Evolutionary conservation across 2,888 invertebrate species (phyloP).

Genomic region (Aphodius granarius): DNA sequence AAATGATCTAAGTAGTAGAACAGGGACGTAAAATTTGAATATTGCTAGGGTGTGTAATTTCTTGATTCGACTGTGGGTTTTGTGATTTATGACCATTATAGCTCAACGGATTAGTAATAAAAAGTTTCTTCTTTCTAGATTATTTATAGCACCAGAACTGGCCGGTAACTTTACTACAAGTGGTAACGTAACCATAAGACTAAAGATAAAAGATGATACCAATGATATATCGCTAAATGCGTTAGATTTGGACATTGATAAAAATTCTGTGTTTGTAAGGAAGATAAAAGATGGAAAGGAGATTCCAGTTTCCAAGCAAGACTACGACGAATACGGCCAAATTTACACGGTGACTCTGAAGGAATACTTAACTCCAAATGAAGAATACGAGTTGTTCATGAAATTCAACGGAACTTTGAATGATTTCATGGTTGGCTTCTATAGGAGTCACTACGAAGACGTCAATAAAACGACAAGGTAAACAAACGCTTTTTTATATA

Average conservation of each 20-base stretch:
- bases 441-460: constrained; percentile 57
- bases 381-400: constrained; percentile 55
- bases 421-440: constrained; percentile 62
- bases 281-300: constrained; percentile 36
- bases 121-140: constrained; percentile 35
- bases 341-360: constrained; percentile 49
- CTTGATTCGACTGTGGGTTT: background rate
- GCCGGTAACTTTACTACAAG: constrained; percentile 52
- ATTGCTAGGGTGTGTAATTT: background rate
- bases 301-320: constrained; percentile 47
- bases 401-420: constrained; percentile 59
- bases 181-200: constrained; percentile 52
- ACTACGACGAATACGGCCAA: constrained; percentile 45
- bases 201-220: constrained; percentile 51
- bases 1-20: background rate
- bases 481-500: background rate
- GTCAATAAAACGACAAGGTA: constrained; percentile 34
- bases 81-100: background rate
- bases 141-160: constrained; percentile 51
- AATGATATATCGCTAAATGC: constrained; percentile 54
- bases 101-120: background rate
- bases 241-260: constrained; percentile 52
- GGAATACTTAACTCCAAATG: constrained; percentile 45
- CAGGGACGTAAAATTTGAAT: background rate
- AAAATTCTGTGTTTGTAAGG: constrained; percentile 45